Evolutionary conservation across 2,888 invertebrate species (phyloP).

Genomic region (Cephalotes varians): DNA sequence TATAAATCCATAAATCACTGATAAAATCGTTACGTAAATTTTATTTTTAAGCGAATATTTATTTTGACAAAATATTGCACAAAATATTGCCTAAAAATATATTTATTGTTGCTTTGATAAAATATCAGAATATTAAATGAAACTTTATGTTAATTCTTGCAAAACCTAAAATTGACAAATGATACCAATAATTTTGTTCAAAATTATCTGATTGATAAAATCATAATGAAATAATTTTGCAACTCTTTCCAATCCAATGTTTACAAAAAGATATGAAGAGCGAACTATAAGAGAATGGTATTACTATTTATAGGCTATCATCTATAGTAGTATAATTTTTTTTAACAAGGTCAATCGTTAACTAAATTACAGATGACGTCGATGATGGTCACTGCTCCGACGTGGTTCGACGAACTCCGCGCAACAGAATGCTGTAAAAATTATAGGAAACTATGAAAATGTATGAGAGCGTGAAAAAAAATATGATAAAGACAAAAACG

Average conservation of each 20-base stretch:
- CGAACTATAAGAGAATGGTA: not conserved
- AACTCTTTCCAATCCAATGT: not conserved
- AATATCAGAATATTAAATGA: not conserved
- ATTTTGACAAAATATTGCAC: not conserved
- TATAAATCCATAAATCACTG: not conserved
- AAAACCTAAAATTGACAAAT: not conserved
- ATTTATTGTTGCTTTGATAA: not conserved
- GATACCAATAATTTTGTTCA: not conserved
- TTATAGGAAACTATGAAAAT: constrained; percentile 34
- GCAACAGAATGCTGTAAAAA: constrained; percentile 40
- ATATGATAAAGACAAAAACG: not conserved
- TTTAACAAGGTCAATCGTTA: constrained; percentile 6
- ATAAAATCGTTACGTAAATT: not conserved
- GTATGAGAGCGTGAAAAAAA: constrained; percentile 19
- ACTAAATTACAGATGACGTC: constrained; percentile 29
- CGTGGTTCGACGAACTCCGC: constrained; percentile 43
- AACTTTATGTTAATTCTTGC: not conserved
- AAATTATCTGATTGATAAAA: not conserved
- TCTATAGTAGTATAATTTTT: not conserved
- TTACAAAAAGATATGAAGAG: not conserved
- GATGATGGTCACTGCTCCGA: constrained; percentile 42
- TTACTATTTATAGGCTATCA: not conserved
- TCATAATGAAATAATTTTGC: not conserved
- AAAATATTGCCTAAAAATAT: not conserved
- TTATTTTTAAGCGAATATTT: not conserved